These are phyloP conservation scores for Triplophysa yarkandensis DNA, from an alignment of 2,797 vertebrate species.

Conservation along the genomic window DNA sequence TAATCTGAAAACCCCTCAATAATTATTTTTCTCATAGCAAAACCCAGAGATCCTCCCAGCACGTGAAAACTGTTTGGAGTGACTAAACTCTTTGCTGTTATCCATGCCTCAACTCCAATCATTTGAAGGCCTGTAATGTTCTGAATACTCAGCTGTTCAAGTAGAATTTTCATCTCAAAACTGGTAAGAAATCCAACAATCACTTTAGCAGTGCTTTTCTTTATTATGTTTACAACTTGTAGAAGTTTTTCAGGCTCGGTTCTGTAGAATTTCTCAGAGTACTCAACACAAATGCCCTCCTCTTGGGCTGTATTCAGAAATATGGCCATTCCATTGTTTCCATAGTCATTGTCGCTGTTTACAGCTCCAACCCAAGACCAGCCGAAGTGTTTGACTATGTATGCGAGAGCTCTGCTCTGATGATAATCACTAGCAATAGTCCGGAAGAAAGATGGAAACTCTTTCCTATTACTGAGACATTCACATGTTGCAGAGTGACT, in stretches of 20 bases:
- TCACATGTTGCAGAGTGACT: conserved; percentile 45
- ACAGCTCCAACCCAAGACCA: conserved; percentile 76
- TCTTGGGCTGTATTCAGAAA: conserved; percentile 35
- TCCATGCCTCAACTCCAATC: conserved; percentile 76
- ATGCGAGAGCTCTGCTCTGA: conserved; percentile 67
- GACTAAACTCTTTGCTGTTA: conserved; percentile 72
- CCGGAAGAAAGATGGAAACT: conserved; percentile 45
- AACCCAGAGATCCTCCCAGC: conserved; percentile 71
- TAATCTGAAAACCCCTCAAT: not conserved
- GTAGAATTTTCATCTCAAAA: not conserved
- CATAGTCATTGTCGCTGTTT: conserved; percentile 69
- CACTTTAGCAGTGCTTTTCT: not conserved
- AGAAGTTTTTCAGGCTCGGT: conserved; percentile 65
- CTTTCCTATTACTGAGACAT: conserved; percentile 48
- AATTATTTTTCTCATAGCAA: conserved; percentile 36
- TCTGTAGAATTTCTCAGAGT: conserved; percentile 52
- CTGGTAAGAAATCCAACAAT: not conserved
- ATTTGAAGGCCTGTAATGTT: conserved; percentile 70
- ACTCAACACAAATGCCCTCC: conserved; percentile 58
- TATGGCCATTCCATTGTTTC: conserved; percentile 61
- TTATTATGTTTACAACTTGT: conserved; percentile 70
- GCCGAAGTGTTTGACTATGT: conserved; percentile 69
- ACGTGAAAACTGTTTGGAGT: conserved; percentile 70
- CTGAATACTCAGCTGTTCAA: not conserved
- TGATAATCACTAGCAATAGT: conserved; percentile 71